Evolutionary conservation across 2,888 invertebrate species (phyloP), one percentile per base, ranked within the genome.

Genomic region (Zele albiditarsus): DNA sequence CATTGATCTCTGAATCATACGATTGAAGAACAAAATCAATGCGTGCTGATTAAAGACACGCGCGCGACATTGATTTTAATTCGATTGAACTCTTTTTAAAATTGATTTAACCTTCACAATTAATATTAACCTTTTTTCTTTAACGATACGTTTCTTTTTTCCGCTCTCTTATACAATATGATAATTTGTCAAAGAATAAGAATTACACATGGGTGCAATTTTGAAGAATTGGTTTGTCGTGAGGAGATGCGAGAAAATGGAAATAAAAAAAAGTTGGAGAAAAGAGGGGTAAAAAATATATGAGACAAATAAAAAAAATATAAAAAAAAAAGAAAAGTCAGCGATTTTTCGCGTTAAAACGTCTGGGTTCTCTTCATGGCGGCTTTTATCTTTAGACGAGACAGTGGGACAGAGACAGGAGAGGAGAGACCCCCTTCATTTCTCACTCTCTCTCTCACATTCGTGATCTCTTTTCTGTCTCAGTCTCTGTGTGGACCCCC

Each of bases 371-470:
- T 33, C 53, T 20, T 53, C 53, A 53, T 71, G 58, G 42, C 62
- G 57, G 77, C 65, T 75, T 75, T 80, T 71, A 73, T 71, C 76
- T 73, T 76, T 76, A 73, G 65, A 73, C 70, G 70, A 73, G 70
- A 69, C 72, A 68, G 68, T 67, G 71, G 38, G 75, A 75, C 71
- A 75, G 75, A 75, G 71, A 68, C 63, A 71, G 66, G 53, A 71
- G 31, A 66, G 65, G 69, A 72, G 33, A 33, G 63, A 63, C 63
- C 33, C 66, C 53, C 62, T 31, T 38, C 20, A 16, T 63, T 33
- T 38, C 72, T 46, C 70, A 66, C 66, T 74, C 70, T 42, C 71
- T 57, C 69, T 63, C 62, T 69, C 57, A 23, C 23, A 53, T 20
- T 53, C 53, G 5, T 20, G 20, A 6, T 53, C 53, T 20, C 53